Evolutionary conservation across 2,797 vertebrate species (phyloP).

Genomic region (Meda fulgida): DNA sequence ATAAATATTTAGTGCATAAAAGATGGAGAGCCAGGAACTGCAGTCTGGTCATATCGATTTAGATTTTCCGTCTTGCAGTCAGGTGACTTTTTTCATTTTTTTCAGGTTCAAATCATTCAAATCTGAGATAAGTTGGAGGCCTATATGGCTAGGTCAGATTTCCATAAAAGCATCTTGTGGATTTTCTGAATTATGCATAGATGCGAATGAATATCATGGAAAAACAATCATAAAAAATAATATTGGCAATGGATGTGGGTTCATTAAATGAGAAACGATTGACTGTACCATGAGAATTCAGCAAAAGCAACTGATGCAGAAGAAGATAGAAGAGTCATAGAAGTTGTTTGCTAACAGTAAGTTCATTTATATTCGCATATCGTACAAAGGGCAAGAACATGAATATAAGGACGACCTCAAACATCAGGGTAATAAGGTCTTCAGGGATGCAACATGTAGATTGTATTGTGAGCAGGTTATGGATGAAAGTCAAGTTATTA

Average conservation of each 20-base stretch:
- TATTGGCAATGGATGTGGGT: neutral
- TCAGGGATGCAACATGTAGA: neutral
- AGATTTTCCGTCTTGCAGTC: neutral
- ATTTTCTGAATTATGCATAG: constrained; percentile 41
- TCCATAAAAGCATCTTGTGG: constrained; percentile 25
- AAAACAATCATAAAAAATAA: constrained; percentile 23
- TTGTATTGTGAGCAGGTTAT: neutral
- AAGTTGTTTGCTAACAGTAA: constrained; percentile 2
- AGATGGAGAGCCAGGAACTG: neutral
- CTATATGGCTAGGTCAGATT: constrained; percentile 27
- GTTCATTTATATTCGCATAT: neutral
- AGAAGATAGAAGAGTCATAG: neutral
- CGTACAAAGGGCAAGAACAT: neutral
- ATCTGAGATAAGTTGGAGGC: constrained; percentile 36
- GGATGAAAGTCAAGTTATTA: neutral
- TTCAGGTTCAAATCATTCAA: constrained; percentile 18
- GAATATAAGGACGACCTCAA: neutral
- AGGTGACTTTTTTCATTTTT: constrained; percentile 25
- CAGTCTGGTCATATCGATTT: constrained; percentile 32
- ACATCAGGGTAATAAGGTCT: neutral
- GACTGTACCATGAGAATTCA: constrained; percentile 11
- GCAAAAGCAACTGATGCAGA: neutral
- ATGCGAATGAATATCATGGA: constrained; percentile 10
- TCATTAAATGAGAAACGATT: constrained; percentile 23
- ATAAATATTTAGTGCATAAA: constrained; percentile 47